Percentiles rank a stretch among this genome's conserved stretches.
phyloP scores from a whole-genome alignment of 2,888 invertebrate genomes.

The Linyphia triangularis region DNA sequence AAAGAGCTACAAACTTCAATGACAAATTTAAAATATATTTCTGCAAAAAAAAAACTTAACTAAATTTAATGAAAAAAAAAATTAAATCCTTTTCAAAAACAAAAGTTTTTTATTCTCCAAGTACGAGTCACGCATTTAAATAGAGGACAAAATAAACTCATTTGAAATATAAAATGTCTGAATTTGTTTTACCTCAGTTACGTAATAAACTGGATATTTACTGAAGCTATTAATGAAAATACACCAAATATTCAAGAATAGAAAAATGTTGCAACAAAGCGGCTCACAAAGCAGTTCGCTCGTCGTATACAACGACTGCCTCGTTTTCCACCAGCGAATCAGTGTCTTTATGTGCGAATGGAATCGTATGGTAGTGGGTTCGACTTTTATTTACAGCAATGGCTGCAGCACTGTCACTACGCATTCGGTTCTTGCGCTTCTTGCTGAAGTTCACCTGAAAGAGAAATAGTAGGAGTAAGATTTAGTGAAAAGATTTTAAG shows the following conservation, averaged over 20 bases:
- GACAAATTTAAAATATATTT: too few species aligned
- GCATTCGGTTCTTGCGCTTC: conserved; percentile 89
- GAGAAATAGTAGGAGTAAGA: too few species aligned
- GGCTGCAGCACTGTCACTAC: conserved; percentile 89
- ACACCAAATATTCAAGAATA: not conserved
- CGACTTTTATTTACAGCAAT: conserved; percentile 89
- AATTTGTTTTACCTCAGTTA: not conserved
- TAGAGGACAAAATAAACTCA: too few species aligned
- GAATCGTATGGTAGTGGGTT: conserved; percentile 77
- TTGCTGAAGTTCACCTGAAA: conserved; percentile 87
- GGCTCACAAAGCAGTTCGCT: conserved; percentile 86
- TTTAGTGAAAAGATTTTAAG: too few species aligned
- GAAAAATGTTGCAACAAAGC: conserved; percentile 24
- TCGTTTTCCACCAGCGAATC: conserved; percentile 87
- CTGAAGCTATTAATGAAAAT: not conserved
- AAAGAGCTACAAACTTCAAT: too few species aligned
- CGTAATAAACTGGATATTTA: not conserved
- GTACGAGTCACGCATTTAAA: too few species aligned
- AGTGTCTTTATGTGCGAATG: conserved; percentile 81
- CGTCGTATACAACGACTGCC: conserved; percentile 90
- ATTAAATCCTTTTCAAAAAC: too few species aligned
- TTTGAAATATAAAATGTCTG: too few species aligned
- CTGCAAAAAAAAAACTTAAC: too few species aligned
- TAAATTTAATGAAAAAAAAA: too few species aligned
- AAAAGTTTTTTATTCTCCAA: too few species aligned